Conservation (phyloP, 2,888 invertebrate genomes). For the Acrocera orbiculus region DNA sequence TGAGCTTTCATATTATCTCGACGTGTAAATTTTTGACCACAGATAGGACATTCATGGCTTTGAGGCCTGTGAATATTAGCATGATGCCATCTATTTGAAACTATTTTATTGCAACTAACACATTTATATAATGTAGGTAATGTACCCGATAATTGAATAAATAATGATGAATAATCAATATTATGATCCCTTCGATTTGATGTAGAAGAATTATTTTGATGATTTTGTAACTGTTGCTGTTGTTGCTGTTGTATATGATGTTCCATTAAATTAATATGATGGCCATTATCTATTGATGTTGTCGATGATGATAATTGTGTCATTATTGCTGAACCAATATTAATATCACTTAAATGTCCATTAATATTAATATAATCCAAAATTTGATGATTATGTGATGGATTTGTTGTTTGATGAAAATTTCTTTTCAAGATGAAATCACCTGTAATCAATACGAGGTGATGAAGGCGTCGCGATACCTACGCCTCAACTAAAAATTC, state of each 20-base stretch:
- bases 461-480: constrained; percentile 15
- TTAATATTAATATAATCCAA: constrained; percentile 15
- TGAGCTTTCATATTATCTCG: constrained; percentile 47
- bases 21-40: constrained; percentile 40
- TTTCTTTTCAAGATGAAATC: too few relatives aligned
- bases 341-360: constrained; percentile 14
- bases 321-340: constrained; percentile 12
- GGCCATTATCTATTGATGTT: too few relatives aligned
- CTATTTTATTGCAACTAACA: constrained; percentile 41
- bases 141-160: constrained; percentile 30
- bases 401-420: constrained; percentile 9
- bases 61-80: constrained; percentile 41
- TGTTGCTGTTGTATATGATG: constrained; percentile 8
- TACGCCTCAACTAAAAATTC: constrained; percentile 11
- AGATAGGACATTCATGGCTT: constrained; percentile 40
- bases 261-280: too few relatives aligned
- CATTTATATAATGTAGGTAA: constrained; percentile 37
- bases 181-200: constrained; percentile 31
- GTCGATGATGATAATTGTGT: constrained; percentile 11
- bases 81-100: constrained; percentile 46
- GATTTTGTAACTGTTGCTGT: constrained; percentile 7
- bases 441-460: constrained; percentile 16
- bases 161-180: constrained; percentile 31
- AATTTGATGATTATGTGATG: neutral
- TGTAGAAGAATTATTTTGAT: constrained; percentile 18